Evolutionary conservation across 1,140 invertebrate species (phyloP).

Genomic region (Pseudomyrmex flavicornis): DNA sequence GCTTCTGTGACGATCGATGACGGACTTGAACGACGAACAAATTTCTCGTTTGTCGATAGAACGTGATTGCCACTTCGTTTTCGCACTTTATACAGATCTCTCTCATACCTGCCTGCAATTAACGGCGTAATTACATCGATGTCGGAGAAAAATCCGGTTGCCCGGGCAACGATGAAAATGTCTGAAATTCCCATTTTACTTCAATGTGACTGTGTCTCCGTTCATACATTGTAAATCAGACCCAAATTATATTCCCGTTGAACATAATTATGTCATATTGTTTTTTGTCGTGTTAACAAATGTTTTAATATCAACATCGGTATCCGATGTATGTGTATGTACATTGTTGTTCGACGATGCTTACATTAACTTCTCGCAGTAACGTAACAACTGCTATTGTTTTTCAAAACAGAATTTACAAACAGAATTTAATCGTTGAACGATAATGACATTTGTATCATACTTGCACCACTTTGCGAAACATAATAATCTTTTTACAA

Average conservation of each 20-base stretch:
- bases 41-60: conserved; percentile 15
- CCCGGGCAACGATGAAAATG: conserved; percentile 23
- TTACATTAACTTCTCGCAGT: neutral
- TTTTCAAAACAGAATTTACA: neutral
- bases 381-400: neutral
- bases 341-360: neutral
- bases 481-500: too few relatives aligned
- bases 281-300: neutral
- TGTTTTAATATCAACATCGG: conserved; percentile 20
- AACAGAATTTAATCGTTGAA: too few relatives aligned
- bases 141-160: conserved; percentile 25
- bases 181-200: conserved; percentile 32
- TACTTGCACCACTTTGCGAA: neutral
- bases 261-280: conserved; percentile 27
- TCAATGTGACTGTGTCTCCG: neutral
- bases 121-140: conserved; percentile 54
- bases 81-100: conserved; percentile 53
- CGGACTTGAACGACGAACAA: conserved; percentile 17
- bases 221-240: neutral
- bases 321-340: neutral
- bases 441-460: neutral
- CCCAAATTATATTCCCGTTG: conserved; percentile 8
- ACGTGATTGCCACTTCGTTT: conserved; percentile 63
- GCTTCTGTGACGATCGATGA: conserved; percentile 21
- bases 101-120: conserved; percentile 51